These are phyloP conservation scores for Acipenser oxyrinchus DNA, from an alignment of 2,797 vertebrate genomes.

Conservation along the genomic window DNA sequence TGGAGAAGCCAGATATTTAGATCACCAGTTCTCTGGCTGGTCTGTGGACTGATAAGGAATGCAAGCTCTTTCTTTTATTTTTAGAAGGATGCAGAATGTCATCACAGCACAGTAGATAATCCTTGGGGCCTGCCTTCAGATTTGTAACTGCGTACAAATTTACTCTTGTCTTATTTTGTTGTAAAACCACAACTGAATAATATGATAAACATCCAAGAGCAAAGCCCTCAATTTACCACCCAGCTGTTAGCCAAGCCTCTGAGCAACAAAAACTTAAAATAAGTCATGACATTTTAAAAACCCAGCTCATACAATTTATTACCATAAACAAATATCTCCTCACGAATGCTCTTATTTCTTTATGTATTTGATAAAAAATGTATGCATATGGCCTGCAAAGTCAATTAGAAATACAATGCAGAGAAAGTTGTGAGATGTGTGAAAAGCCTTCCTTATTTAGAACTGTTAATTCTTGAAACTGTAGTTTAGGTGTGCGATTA, in stretches of 20 bases:
- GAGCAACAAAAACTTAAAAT: too few species aligned
- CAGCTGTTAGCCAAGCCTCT: neutral
- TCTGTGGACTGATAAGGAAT: neutral
- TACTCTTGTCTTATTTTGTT: constrained; percentile 1
- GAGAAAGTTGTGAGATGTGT: neutral
- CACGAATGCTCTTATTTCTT: too few species aligned
- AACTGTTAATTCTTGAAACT: neutral
- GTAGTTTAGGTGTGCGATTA: neutral
- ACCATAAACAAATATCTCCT: too few species aligned
- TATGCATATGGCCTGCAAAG: too few species aligned
- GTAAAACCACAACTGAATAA: constrained; percentile 1
- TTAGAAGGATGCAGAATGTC: neutral
- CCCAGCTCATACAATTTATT: too few species aligned
- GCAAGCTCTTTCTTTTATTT: neutral
- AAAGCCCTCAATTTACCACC: neutral
- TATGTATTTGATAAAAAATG: too few species aligned
- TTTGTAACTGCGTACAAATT: neutral
- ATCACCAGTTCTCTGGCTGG: neutral
- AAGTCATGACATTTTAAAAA: too few species aligned
- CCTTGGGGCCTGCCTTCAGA: neutral
- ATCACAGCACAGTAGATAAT: neutral
- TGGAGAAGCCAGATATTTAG: neutral
- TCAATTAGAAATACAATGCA: too few species aligned
- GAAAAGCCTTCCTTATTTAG: constrained; percentile 1
- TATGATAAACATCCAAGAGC: neutral